These are phyloP conservation scores for Wiebesia pumilae DNA, from an alignment of 1,140 invertebrate species.

Conservation along the genomic window DNA sequence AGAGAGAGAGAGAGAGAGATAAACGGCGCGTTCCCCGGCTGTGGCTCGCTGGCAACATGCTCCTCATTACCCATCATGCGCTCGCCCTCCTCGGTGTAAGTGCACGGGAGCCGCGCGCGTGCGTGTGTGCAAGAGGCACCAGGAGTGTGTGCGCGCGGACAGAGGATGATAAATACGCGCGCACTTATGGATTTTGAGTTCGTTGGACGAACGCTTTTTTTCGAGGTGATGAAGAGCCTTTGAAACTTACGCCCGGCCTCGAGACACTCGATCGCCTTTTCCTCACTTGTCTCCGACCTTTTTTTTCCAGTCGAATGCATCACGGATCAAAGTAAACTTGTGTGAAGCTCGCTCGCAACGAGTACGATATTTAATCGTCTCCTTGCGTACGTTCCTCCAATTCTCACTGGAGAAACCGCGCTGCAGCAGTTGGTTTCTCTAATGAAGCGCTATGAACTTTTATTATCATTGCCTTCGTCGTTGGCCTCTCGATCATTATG, in stretches of 20 bases:
- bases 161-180: neutral
- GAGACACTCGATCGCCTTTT: no score
- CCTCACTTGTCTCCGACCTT: neutral
- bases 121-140: no score
- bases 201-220: neutral
- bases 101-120: neutral
- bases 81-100: neutral
- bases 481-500: no score
- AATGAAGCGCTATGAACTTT: no score
- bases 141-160: neutral
- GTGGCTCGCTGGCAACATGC: neutral
- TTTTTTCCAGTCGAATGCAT: neutral
- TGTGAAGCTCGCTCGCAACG: neutral
- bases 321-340: neutral
- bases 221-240: neutral
- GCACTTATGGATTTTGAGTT: neutral
- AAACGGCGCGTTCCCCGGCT: neutral
- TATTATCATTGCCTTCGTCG: no score
- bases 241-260: neutral
- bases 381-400: no score
- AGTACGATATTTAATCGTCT: neutral
- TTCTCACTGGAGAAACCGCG: no score
- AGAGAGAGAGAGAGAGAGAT: no score
- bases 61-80: constrained; percentile 2
- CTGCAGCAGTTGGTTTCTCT: no score